phyloP scores from a whole-genome alignment of 1,140 invertebrate genomes.

The Lordiphosa clarofinis region DNA sequence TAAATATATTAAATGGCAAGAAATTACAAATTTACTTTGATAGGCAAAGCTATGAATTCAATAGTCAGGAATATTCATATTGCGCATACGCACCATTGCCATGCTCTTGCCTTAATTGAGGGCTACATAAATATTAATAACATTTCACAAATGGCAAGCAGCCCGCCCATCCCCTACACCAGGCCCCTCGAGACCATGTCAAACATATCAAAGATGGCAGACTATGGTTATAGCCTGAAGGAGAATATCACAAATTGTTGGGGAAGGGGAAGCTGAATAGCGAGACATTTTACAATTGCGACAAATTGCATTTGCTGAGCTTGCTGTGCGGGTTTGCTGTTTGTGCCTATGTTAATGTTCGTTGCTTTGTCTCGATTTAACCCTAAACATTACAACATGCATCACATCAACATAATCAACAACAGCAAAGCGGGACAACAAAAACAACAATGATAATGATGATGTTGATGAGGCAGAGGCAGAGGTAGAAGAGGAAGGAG shows the following conservation, averaged over 20 bases:
- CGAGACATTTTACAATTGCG: conserved; percentile 59
- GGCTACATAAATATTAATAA: conserved; percentile 73
- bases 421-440: conserved; percentile 21
- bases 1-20: conserved; percentile 5
- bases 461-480: conserved; percentile 2
- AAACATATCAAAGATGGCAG: conserved; percentile 61
- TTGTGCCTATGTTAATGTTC: conserved; percentile 29
- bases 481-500: conserved; percentile 2
- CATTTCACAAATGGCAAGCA: conserved; percentile 48
- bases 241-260: conserved; percentile 2
- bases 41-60: too few relatives aligned
- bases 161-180: neutral
- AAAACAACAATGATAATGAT: conserved; percentile 22
- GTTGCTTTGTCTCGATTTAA: conserved; percentile 40
- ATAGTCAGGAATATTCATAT: conserved; percentile 18
- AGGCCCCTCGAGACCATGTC: conserved; percentile 41
- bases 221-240: conserved; percentile 1
- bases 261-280: neutral
- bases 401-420: conserved; percentile 72
- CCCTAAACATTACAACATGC: conserved; percentile 74
- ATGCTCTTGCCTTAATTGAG: conserved; percentile 63
- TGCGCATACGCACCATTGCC: conserved; percentile 46
- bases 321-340: conserved; percentile 27
- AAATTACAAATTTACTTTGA: conserved; percentile 1
- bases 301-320: conserved; percentile 70